A percentile compares a stretch with the other conserved stretches of the same genome.
Evolutionary conservation across 2,888 invertebrate genomes (phyloP).

Genomic region (Ectobius pallidus): DNA sequence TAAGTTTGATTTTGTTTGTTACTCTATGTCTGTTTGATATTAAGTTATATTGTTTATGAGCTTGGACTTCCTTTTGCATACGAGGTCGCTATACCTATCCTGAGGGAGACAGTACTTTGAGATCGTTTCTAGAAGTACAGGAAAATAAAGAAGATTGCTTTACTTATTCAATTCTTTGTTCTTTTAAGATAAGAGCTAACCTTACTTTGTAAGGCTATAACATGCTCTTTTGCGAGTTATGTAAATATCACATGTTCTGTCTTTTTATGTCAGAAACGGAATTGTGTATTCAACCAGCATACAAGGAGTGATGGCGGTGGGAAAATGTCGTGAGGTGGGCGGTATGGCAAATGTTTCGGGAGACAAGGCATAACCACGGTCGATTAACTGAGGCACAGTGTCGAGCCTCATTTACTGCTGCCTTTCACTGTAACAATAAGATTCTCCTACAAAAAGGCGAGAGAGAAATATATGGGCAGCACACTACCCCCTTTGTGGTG

Average conservation of each 20-base stretch:
- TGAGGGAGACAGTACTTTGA: too few species aligned
- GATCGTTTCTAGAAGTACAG: too few species aligned
- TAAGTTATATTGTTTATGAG: too few species aligned
- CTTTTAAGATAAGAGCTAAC: background rate
- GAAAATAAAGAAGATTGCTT: too few species aligned
- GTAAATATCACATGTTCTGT: background rate
- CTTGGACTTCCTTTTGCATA: too few species aligned
- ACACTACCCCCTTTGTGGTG: background rate
- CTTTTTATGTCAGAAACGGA: background rate
- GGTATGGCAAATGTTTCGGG: background rate
- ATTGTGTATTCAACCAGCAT: background rate
- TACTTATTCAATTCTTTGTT: too few species aligned
- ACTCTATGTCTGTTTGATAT: too few species aligned
- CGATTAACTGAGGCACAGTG: conserved; percentile 3
- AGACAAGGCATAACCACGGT: background rate
- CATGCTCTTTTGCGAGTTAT: background rate
- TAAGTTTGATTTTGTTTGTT: too few species aligned
- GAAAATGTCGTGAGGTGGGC: too few species aligned
- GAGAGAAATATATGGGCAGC: background rate
- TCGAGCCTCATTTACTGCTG: conserved; percentile 1
- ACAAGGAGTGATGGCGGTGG: background rate
- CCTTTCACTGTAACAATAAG: background rate
- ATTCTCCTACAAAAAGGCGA: background rate
- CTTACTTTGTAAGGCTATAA: background rate
- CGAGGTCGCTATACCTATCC: too few species aligned